Evolutionary conservation across 2,888 invertebrate species (phyloP).

Genomic region (Archips xylosteana): DNA sequence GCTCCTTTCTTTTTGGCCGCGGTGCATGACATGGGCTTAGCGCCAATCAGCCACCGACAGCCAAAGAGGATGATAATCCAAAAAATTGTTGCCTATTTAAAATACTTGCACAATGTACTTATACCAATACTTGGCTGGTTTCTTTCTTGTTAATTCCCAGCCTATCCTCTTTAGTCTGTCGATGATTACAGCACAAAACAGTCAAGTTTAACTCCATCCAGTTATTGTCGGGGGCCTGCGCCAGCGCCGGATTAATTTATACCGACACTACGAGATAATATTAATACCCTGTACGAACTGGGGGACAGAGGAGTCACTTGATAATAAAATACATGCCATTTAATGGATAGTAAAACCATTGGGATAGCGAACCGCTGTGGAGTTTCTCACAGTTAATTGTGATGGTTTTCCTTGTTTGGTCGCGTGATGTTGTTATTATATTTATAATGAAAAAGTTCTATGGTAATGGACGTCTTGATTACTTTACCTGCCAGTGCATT

Average conservation of each 20-base stretch:
- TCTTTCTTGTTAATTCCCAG: background rate
- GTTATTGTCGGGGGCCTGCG: slow-evolving; percentile 62
- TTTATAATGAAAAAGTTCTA: no score
- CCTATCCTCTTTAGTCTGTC: slow-evolving; percentile 52
- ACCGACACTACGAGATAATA: slow-evolving; percentile 58
- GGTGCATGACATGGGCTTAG: no score
- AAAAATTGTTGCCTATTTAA: no score
- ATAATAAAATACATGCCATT: slow-evolving; percentile 1
- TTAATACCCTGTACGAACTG: slow-evolving; percentile 53
- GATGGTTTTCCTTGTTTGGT: background rate
- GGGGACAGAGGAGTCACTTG: slow-evolving; percentile 13
- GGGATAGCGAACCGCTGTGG: background rate
- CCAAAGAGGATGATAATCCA: no score
- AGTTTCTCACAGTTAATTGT: background rate
- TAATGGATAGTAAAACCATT: background rate
- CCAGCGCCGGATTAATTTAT: slow-evolving; percentile 70
- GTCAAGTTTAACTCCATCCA: slow-evolving; percentile 61
- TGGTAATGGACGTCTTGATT: no score
- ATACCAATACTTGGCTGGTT: no score
- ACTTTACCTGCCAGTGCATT: no score
- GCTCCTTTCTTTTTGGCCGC: no score
- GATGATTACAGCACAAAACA: slow-evolving; percentile 51
- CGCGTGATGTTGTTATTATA: no score
- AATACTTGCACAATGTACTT: no score
- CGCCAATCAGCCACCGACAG: no score